Base-by-base conservation (phyloP, 2,888 invertebrate species). In the Eustalomyia histrio region DNA sequence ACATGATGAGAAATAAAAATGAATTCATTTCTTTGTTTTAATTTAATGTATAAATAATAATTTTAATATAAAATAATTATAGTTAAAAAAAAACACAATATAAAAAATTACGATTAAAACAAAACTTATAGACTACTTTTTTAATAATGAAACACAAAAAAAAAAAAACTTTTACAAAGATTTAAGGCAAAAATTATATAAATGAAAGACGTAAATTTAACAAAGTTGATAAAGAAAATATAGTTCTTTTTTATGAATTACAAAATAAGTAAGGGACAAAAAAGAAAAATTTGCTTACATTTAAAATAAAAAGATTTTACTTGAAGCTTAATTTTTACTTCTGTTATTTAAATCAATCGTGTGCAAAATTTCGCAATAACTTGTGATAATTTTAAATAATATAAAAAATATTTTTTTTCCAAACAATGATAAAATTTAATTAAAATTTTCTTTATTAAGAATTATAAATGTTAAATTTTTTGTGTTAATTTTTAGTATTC, bases 41-140 rank as follows among this genome's bases (percentile, higher is more conserved):
- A 55, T 60, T 24, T 47, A 18, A 55, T 35, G 18, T 24, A 65
- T 57, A 74, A 63, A 69, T 18, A 60, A 65, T 16, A 75, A 74
- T 69, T 71, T 71, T 79, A 75, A 74, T 68, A 74, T 71, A 79
- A 74, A 82, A 79, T 71, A 69, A 52, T 65, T 33, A 10, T 16
- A 6, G 3, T 29, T 33, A 53, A 63, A 50, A 65, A 52, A 47
- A 79, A 71, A 53, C 9, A 61, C 35, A 50, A 52, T 29, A n/a
- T n/a, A n/a, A 47, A 29, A 47, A 47, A n/a, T 47, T 47, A 47
- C 14, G 6, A n/a, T 47, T 47, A 47, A 47, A 47, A 47, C 43
- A 68, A 63, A 72, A 21, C 60, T 60, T 71, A 65, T 18, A 71
- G 61, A 76, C 76, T 52, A 61, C 55, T 55, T 47, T 53, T 10